These are phyloP conservation scores for Notocelia uddmanniana DNA, from an alignment of 2,888 invertebrate genomes.

Conservation along the genomic window DNA sequence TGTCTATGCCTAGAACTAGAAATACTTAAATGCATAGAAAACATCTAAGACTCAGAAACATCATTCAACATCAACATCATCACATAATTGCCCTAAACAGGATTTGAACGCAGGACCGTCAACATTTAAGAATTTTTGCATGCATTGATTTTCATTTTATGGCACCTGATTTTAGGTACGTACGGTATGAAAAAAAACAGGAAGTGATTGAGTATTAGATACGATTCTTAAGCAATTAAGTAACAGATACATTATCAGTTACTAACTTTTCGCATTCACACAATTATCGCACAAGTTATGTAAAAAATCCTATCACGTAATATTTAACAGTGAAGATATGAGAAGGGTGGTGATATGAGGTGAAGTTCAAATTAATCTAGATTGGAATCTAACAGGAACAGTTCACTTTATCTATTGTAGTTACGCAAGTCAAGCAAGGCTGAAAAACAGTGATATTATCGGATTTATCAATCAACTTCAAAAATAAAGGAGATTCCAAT, in stretches of 20 bases:
- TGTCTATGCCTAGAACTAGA: too few relatives aligned
- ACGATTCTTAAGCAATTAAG: not conserved
- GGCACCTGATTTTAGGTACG: not conserved
- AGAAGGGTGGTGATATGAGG: constrained; percentile 57
- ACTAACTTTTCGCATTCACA: not conserved
- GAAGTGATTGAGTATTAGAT: not conserved
- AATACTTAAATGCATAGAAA: too few relatives aligned
- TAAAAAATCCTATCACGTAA: constrained; percentile 49
- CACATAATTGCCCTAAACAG: too few relatives aligned
- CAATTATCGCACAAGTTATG: constrained; percentile 49
- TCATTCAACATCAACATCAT: too few relatives aligned
- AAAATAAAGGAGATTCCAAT: too few relatives aligned
- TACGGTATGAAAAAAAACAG: not conserved
- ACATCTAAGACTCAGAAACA: too few relatives aligned
- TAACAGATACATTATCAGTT: constrained; percentile 2
- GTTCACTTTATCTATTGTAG: constrained; percentile 33
- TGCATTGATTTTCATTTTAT: too few relatives aligned
- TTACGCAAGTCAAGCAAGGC: constrained; percentile 41
- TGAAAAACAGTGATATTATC: constrained; percentile 19
- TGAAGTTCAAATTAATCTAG: constrained; percentile 65
- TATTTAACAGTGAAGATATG: constrained; percentile 53
- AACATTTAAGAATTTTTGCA: too few relatives aligned
- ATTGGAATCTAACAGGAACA: constrained; percentile 45
- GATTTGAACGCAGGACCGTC: too few relatives aligned
- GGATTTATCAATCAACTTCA: too few relatives aligned